These are phyloP conservation scores for Flabesymbios commensalis DNA, from an alignment of 2,888 invertebrate genomes.

Conservation along the genomic window DNA sequence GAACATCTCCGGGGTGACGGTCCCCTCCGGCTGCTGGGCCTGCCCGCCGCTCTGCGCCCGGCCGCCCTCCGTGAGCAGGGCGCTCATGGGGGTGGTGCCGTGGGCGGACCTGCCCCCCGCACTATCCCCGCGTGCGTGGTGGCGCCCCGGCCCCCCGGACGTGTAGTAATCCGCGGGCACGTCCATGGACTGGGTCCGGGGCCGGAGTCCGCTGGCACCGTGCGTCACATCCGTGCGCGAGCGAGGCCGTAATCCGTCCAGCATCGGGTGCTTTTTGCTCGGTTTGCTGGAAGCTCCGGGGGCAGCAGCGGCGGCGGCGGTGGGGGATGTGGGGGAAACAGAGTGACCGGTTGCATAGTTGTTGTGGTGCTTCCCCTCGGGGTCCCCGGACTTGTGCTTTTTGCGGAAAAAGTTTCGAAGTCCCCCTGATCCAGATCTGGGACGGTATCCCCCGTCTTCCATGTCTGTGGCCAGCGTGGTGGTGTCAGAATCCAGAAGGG, in stretches of 20 bases:
- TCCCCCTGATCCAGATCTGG: slow-evolving; percentile 18
- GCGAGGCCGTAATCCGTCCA: slow-evolving; percentile 19
- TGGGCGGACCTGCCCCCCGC: background rate
- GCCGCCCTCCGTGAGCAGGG: slow-evolving; percentile 3
- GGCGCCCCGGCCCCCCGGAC: background rate
- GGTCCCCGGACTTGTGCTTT: slow-evolving; percentile 35
- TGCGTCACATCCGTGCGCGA: slow-evolving; percentile 48
- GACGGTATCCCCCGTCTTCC: background rate
- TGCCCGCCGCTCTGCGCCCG: background rate
- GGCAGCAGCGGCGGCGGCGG: background rate
- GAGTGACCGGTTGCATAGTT: no score
- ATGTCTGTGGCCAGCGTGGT: background rate
- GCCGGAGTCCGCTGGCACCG: background rate
- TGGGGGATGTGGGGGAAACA: background rate
- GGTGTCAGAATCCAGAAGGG: slow-evolving; percentile 31
- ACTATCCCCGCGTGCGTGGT: background rate
- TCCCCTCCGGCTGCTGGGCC: background rate
- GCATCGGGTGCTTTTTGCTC: background rate
- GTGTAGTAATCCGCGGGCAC: background rate
- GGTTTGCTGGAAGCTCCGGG: no score
- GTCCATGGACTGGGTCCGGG: background rate
- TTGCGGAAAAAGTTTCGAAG: slow-evolving; percentile 33
- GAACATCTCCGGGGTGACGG: slow-evolving; percentile 20
- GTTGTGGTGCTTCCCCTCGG: background rate
- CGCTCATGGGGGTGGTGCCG: slow-evolving; percentile 6